Percentiles rank a stretch among this genome's conserved stretches.
Conservation (phyloP, 2,888 invertebrate genomes). For the Mesorhabditis sp. region DNA sequence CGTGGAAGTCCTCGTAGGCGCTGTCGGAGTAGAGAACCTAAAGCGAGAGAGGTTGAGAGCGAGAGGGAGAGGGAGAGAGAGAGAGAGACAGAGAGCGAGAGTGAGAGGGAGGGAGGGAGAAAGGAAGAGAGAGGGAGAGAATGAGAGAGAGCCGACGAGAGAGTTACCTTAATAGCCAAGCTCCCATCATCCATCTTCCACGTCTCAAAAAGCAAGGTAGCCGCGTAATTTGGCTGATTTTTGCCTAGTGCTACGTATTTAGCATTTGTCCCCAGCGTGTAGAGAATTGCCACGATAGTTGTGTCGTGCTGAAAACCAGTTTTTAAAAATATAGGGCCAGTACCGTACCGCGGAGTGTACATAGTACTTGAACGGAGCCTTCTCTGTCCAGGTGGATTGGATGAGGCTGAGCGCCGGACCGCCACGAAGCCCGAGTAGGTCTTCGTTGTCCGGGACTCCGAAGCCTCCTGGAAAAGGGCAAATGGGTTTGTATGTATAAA, state of each 20-base stretch:
- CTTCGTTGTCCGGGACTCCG: slow-evolving; percentile 9
- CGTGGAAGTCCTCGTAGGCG: slow-evolving; percentile 1
- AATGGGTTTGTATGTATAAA: neutral
- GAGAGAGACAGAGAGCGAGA: no score
- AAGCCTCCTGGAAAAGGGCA: slow-evolving; percentile 13
- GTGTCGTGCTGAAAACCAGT: slow-evolving; percentile 15
- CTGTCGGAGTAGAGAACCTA: neutral
- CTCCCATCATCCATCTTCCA: slow-evolving; percentile 12
- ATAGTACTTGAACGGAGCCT: slow-evolving; percentile 9
- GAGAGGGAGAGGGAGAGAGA: no score
- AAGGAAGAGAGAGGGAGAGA: no score
- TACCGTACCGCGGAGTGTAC: slow-evolving; percentile 14
- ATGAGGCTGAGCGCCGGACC: slow-evolving; percentile 12
- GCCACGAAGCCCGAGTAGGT: slow-evolving; percentile 12
- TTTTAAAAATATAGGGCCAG: no score
- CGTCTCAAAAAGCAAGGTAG: slow-evolving; percentile 16
- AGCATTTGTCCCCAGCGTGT: slow-evolving; percentile 10
- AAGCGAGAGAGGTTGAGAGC: neutral
- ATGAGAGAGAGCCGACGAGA: neutral
- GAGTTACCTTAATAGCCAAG: slow-evolving; percentile 13
- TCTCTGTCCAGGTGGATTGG: slow-evolving; percentile 9
- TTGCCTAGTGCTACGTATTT: slow-evolving; percentile 13
- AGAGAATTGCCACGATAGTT: slow-evolving; percentile 13
- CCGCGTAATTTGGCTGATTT: slow-evolving; percentile 17
- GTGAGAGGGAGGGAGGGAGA: no score